Base-by-base conservation (phyloP, 1,140 invertebrate species). In the Dinoponera quadriceps region DNA sequence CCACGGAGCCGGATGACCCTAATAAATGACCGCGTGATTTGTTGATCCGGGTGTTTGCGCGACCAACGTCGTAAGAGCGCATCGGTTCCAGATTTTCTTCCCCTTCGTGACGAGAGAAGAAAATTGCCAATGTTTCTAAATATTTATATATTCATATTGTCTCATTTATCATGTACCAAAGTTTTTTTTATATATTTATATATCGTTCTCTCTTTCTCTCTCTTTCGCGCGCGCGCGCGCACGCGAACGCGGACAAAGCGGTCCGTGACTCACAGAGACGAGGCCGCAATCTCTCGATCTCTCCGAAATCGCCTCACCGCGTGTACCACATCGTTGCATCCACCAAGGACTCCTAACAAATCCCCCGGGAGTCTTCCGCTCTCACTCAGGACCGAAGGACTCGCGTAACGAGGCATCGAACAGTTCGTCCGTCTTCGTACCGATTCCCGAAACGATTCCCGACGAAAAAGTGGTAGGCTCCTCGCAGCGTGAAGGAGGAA, bases 381-480 rank as follows among this genome's bases (percentile, higher is more conserved):
- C 51, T 69, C 51, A 49, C 27, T 49, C 22, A 11, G 11, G 18
- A 20, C 3, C 27, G 18, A 51, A 69, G n/a, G 25, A 16, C 13
- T 29, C 38, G 29, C 44, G 38, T 62, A 69, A 57, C 33, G 22
- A 69, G 20, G 22, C 0, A 48, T 78, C 63, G 51, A 57, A 68
- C 27, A n/a, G 3, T 9, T 22, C 49, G 25, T 25, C 27, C 13
- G 44, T 71, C 54, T 74, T 59, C 55, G 77, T 63, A 49, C 27
- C 14, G n/a, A n/a, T n/a, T n/a, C n/a, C n/a, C n/a, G n/a, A n/a
- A n/a, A n/a, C n/a, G n/a, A 33, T 60, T 85, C 75, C 65, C 51
- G 48, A 71, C 22, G 73, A 82, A 75, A 65, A 77, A 65, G 25
- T 18, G n/a, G 65, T 14, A 82, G n/a, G 22, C 14, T 82, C 22